phyloP scores from a whole-genome alignment of 2,888 invertebrate species.

The Miltochrista miniata region DNA sequence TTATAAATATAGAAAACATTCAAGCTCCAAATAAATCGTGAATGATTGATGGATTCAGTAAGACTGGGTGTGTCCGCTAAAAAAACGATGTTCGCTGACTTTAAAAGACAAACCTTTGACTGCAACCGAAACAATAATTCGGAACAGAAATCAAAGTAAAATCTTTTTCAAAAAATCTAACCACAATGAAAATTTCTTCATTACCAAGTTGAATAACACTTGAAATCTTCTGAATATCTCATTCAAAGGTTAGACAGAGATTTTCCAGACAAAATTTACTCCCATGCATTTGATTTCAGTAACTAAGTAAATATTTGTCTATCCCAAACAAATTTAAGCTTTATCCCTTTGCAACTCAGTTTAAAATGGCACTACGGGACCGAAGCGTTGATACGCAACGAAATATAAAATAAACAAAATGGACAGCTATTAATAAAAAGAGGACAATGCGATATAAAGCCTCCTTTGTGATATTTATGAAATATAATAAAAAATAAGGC shows the following conservation, averaged over 20 bases:
- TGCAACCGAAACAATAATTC: not conserved
- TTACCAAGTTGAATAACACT: slow-evolving; percentile 1
- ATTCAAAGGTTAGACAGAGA: slow-evolving; percentile 16
- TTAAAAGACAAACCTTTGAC: not conserved
- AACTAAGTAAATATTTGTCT: slow-evolving; percentile 6
- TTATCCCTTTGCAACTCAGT: accelerated
- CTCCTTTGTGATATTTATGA: slow-evolving; percentile 34
- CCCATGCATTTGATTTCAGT: slow-evolving; percentile 10
- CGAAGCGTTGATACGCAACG: slow-evolving; percentile 16
- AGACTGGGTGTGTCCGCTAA: too few relatives aligned
- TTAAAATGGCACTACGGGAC: slow-evolving; percentile 1
- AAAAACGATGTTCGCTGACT: too few relatives aligned
- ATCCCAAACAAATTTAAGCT: not conserved
- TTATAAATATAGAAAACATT: too few relatives aligned
- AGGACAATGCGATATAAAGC: slow-evolving; percentile 35
- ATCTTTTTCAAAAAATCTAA: not conserved
- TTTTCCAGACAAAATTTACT: slow-evolving; percentile 12
- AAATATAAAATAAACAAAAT: slow-evolving; percentile 26
- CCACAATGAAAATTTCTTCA: slow-evolving; percentile 2
- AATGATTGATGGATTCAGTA: too few relatives aligned
- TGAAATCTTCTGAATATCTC: slow-evolving; percentile 13
- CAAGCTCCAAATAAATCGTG: too few relatives aligned
- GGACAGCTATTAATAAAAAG: slow-evolving; percentile 36
- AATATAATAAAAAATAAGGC: slow-evolving; percentile 35
- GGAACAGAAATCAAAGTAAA: not conserved